Percentiles rank a stretch among this genome's conserved stretches.
These are phyloP conservation scores for Priocnemis perturbator DNA, from an alignment of 2,888 invertebrate species.

Conservation along the genomic window DNA sequence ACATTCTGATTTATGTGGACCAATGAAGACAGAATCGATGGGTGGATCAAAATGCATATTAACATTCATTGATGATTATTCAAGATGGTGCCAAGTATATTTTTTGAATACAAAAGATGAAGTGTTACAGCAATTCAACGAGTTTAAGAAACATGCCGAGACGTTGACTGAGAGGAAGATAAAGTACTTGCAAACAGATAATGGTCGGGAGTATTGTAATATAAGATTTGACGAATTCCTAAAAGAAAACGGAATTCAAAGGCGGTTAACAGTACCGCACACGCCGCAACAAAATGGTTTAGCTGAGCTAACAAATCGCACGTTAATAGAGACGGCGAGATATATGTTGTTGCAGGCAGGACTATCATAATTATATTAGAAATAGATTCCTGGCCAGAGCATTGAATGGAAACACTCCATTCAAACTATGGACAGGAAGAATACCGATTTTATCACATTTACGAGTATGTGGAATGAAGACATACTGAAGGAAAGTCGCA, in stretches of 20 bases:
- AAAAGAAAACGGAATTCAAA: neutral
- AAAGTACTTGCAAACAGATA: neutral
- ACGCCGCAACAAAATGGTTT: constrained; percentile 9
- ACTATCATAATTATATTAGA: neutral
- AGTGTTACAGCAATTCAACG: constrained; percentile 9
- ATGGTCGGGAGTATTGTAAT: neutral
- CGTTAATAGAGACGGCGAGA: constrained; percentile 1
- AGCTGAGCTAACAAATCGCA: neutral
- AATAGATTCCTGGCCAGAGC: constrained; percentile 3
- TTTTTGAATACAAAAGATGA: constrained; percentile 13
- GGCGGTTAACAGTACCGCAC: neutral
- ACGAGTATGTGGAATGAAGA: too few relatives aligned
- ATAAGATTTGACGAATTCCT: neutral
- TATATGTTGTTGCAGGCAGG: neutral
- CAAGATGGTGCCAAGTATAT: constrained; percentile 17
- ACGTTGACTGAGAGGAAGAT: constrained; percentile 5
- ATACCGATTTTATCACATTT: neutral
- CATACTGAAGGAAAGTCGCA: too few relatives aligned
- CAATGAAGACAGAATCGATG: constrained; percentile 9
- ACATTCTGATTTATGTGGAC: too few relatives aligned
- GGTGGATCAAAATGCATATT: constrained; percentile 16
- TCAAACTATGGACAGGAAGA: neutral
- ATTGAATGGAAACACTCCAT: neutral
- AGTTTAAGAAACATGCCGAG: constrained; percentile 13
- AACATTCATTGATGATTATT: constrained; percentile 28